Evolutionary conservation across 2,797 vertebrate species (phyloP).

Genomic region (Semaprochilodus insignis): DNA sequence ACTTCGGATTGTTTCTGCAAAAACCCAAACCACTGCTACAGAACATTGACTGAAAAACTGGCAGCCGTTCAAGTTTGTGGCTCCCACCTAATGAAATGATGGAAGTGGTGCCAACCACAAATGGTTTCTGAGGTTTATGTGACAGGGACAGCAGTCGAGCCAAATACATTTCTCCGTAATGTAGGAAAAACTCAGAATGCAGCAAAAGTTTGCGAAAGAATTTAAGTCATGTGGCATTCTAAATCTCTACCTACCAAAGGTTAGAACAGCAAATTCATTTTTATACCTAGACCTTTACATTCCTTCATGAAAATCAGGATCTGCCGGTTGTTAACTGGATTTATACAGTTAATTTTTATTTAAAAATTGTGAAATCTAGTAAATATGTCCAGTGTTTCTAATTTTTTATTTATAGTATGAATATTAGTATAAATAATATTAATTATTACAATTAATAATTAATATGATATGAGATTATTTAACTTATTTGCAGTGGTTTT

Average conservation of each 20-base stretch:
- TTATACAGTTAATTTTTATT: too few relatives aligned
- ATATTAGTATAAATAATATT: too few relatives aligned
- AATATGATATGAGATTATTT: too few relatives aligned
- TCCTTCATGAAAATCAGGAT: background rate
- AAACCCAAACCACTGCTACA: background rate
- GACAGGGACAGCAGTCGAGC: background rate
- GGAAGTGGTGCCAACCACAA: slow-evolving; percentile 1
- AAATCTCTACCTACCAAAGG: background rate
- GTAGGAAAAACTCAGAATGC: background rate
- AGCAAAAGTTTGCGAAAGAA: too few relatives aligned
- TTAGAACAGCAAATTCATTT: background rate
- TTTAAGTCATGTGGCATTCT: background rate
- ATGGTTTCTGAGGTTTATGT: slow-evolving; percentile 1
- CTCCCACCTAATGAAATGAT: background rate
- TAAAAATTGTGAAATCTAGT: too few relatives aligned
- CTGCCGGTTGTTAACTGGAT: background rate
- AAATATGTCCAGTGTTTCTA: too few relatives aligned
- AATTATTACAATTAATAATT: too few relatives aligned
- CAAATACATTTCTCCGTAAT: background rate
- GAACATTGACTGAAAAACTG: background rate
- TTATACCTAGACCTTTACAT: background rate
- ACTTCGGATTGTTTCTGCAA: background rate
- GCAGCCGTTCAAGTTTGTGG: background rate
- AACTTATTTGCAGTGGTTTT: too few relatives aligned
- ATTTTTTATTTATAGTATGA: too few relatives aligned